Evolutionary conservation across 1,140 invertebrate species (phyloP).

Genomic region (Leptopilina clavipes): DNA sequence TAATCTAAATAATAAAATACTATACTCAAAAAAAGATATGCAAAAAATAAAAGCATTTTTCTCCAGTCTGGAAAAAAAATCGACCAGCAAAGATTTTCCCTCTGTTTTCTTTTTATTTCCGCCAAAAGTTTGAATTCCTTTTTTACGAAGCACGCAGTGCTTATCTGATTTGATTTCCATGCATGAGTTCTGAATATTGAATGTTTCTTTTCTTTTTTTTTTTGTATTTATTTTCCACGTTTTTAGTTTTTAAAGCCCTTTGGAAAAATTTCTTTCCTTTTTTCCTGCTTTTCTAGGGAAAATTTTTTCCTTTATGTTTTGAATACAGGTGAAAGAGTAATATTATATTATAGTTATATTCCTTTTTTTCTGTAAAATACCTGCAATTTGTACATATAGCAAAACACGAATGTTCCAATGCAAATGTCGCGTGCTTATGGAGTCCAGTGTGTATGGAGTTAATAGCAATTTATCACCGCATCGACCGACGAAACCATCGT

Average conservation of each 20-base stretch:
- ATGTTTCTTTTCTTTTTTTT: background rate
- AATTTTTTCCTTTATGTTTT: too few relatives aligned
- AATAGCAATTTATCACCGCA: slow-evolving; percentile 71
- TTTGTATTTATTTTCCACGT: background rate
- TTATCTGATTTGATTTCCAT: slow-evolving; percentile 20
- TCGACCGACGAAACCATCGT: slow-evolving; percentile 52
- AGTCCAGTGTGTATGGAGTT: slow-evolving; percentile 46
- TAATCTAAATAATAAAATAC: too few relatives aligned
- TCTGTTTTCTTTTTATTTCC: background rate
- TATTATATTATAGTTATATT: too few relatives aligned
- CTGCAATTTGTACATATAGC: too few relatives aligned
- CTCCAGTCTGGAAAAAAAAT: too few relatives aligned
- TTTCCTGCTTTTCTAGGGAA: too few relatives aligned
- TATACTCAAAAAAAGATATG: too few relatives aligned
- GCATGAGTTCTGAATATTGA: slow-evolving; percentile 19
- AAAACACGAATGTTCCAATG: background rate
- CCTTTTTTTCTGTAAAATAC: too few relatives aligned
- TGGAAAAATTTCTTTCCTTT: too few relatives aligned
- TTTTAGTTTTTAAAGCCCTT: background rate
- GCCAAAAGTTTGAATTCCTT: background rate
- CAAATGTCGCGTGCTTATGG: slow-evolving; percentile 36
- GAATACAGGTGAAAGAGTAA: too few relatives aligned
- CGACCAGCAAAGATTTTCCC: background rate
- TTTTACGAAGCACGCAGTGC: background rate
- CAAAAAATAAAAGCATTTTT: background rate